Evolutionary conservation across 2,888 invertebrate genomes (phyloP).

Genomic region (Xanthorhoe spadicearia): DNA sequence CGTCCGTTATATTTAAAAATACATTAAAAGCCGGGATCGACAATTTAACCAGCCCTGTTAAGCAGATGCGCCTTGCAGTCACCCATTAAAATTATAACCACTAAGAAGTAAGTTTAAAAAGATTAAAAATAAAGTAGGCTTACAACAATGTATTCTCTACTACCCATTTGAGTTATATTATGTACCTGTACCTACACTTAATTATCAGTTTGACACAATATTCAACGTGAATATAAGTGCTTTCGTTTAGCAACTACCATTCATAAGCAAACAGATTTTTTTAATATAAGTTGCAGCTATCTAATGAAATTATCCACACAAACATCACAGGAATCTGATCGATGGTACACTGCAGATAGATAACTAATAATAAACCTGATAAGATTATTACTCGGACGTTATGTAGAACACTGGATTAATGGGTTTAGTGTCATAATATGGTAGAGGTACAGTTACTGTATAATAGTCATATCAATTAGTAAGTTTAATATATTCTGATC

Average conservation of each 20-base stretch:
- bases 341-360: conserved; percentile 25
- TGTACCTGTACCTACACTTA: no score
- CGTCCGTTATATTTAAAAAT: no score
- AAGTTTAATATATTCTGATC: neutral
- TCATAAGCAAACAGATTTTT: neutral
- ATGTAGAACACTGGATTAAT: conserved; percentile 26
- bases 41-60: no score
- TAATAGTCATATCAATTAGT: neutral
- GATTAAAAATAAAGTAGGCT: neutral
- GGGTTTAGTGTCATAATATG: conserved; percentile 2
- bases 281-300: neutral
- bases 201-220: no score
- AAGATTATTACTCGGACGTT: conserved; percentile 26
- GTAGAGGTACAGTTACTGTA: neutral
- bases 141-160: neutral
- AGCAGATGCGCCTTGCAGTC: no score
- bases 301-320: conserved; percentile 14
- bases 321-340: conserved; percentile 25
- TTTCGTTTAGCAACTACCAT: neutral
- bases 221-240: neutral
- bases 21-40: no score
- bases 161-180: neutral
- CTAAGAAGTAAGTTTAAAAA: neutral
- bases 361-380: conserved; percentile 30
- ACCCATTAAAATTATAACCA: no score